Evolutionary conservation across 2,113 vertebrate species (phyloP), one percentile per base, ranked within the genome.

Genomic region (Crotophaga sulcirostris): DNA sequence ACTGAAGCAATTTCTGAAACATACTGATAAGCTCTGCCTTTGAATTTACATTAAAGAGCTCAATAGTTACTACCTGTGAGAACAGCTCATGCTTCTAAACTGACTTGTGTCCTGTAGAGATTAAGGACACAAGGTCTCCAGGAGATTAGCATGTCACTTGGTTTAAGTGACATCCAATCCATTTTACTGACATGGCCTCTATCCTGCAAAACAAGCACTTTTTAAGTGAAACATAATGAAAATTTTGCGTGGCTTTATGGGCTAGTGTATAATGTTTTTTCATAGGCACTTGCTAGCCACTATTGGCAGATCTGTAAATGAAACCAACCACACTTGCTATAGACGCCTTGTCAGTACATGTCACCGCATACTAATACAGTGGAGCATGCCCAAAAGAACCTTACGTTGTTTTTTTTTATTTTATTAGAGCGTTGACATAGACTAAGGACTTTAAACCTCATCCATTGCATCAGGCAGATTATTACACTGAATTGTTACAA

Each of bases 31-130:
- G 97, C 87, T 96, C 91, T 96, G 90, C 95, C 97, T 98, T 98
- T 97, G 97, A 98, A 98, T 98, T 98, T 97, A 97, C 93, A 97
- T 98, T 97, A 97, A 98, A 97, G 83, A 94, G 67, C 97, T 98
- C 97, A 97, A 96, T 97, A 97, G 96, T 94, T 94, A 76, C 84
- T 97, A 98, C 97, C 97, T 97, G 96, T 80, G 95, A 97, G 96
- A 98, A 97, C 95, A 98, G 96, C 95, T 98, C 94, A 67, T 5
- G 91, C 96, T 97, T 97, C 94, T 95, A 93, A 97, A 97, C 87
- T 89, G 95, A 97, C 96, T 97, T 77, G 52, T 97, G 97, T 98
- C 97, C 97, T 96, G 81, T 66, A 97, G 97, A 98, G 97, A 98
- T 98, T 98, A 98, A 97, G 97, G 97, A 98, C 97, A 97, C 68